Percentiles rank a stretch among this genome's conserved stretches.
Evolutionary conservation across 1,140 invertebrate genomes (phyloP).

Genomic region (Macrostomum lignano): DNA sequence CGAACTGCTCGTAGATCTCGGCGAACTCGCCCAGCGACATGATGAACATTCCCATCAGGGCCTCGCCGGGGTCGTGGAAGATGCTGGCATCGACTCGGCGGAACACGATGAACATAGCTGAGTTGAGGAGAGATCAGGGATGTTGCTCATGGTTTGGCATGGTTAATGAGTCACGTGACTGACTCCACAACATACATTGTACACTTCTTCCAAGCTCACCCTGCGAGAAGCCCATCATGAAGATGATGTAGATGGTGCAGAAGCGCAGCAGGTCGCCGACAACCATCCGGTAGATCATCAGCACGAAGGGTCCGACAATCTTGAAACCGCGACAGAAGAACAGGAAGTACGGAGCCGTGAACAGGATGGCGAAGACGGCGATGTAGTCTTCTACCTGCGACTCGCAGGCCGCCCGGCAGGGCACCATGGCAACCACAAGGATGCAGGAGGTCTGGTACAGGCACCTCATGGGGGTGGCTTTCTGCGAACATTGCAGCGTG

Average conservation of each 20-base stretch:
- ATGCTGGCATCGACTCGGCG: slow-evolving; percentile 17
- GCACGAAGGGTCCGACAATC: slow-evolving; percentile 76
- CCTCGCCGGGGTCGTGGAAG: slow-evolving; percentile 42
- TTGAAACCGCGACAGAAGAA: slow-evolving; percentile 78
- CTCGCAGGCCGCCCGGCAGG: not conserved
- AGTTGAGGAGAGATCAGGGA: slow-evolving; percentile 53
- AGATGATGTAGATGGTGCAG: slow-evolving; percentile 70
- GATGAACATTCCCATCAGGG: slow-evolving; percentile 78
- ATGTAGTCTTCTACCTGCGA: slow-evolving; percentile 19
- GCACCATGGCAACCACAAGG: not conserved
- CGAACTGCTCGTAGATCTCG: slow-evolving; percentile 62
- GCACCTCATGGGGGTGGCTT: not conserved
- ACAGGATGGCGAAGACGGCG: slow-evolving; percentile 67
- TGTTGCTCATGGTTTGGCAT: not conserved
- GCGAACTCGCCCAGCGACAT: slow-evolving; percentile 89
- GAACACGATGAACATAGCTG: slow-evolving; percentile 24
- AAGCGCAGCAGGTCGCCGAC: slow-evolving; percentile 87
- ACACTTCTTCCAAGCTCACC: no score
- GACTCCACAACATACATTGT: no score
- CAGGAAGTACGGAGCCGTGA: slow-evolving; percentile 80
- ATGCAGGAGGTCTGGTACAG: not conserved
- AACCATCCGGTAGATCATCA: slow-evolving; percentile 94
- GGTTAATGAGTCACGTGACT: slow-evolving; percentile 3
- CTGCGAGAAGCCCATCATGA: slow-evolving; percentile 72
- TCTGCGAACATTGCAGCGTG: no score